phyloP scores from a whole-genome alignment of 2,888 invertebrate genomes.

The Tridacna gigas region DNA sequence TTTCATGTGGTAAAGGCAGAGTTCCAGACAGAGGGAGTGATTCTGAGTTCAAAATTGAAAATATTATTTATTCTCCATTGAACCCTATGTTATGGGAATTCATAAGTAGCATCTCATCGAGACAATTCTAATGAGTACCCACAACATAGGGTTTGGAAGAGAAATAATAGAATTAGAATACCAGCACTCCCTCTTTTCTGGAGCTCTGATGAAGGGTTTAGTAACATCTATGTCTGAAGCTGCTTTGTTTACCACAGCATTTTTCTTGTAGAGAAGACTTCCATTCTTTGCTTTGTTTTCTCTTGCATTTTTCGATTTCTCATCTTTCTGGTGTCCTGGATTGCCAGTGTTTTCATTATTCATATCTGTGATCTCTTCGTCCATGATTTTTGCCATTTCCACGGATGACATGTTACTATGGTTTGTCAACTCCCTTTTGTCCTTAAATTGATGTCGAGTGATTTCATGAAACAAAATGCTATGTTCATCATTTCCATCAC shows the following conservation, averaged over 20 bases:
- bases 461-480: neutral
- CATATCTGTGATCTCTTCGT: slow-evolving; percentile 10
- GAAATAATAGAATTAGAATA: too few species aligned
- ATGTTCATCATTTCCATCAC: too few species aligned
- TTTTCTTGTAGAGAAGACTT: neutral
- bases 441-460: neutral
- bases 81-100: too few species aligned
- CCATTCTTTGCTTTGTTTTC: slow-evolving; percentile 13
- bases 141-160: too few species aligned
- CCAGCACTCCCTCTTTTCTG: too few species aligned
- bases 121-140: too few species aligned
- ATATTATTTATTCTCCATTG: too few species aligned
- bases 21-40: too few species aligned
- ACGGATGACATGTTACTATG: slow-evolving; percentile 16
- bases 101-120: too few species aligned
- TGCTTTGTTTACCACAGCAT: slow-evolving; percentile 5
- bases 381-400: slow-evolving; percentile 2
- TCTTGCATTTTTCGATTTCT: neutral
- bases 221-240: neutral
- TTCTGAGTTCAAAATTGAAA: too few species aligned
- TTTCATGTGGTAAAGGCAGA: too few species aligned
- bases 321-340: neutral
- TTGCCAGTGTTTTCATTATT: neutral
- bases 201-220: neutral
- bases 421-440: slow-evolving; percentile 1